These are phyloP conservation scores for Microplitis mediator DNA, from an alignment of 1,140 invertebrate species.

Conservation along the genomic window DNA sequence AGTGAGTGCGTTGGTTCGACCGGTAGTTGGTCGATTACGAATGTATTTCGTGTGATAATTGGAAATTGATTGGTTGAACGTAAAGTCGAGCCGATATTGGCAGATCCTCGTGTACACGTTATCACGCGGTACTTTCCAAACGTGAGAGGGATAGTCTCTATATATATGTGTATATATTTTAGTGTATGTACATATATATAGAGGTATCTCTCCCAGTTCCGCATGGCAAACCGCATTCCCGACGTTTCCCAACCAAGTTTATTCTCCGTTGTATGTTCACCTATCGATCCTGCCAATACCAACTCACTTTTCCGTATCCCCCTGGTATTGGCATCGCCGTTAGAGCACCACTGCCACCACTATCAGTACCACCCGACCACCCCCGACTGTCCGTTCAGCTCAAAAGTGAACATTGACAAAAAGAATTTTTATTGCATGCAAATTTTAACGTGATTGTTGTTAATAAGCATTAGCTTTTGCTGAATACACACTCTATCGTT, in stretches of 20 bases:
- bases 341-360: no score
- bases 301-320: slow-evolving; percentile 8
- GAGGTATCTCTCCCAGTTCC: slow-evolving; percentile 26
- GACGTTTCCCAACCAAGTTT: slow-evolving; percentile 36
- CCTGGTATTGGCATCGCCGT: background rate
- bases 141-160: background rate
- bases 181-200: slow-evolving; percentile 16
- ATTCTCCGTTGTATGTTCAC: slow-evolving; percentile 26
- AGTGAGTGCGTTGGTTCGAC: slow-evolving; percentile 3
- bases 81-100: slow-evolving; percentile 28
- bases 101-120: slow-evolving; percentile 18
- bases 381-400: no score
- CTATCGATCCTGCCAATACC: slow-evolving; percentile 35
- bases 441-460: background rate
- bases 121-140: slow-evolving; percentile 17
- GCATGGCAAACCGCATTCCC: slow-evolving; percentile 37
- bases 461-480: background rate
- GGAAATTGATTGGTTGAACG: slow-evolving; percentile 31
- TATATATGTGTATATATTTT: background rate
- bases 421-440: slow-evolving; percentile 2
- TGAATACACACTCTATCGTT: background rate
- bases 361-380: no score
- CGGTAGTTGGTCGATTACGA: slow-evolving; percentile 28
- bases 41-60: slow-evolving; percentile 30
- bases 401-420: background rate